Evolutionary conservation across 2,888 invertebrate genomes (phyloP).

Genomic region (Drosophila macrospina): DNA sequence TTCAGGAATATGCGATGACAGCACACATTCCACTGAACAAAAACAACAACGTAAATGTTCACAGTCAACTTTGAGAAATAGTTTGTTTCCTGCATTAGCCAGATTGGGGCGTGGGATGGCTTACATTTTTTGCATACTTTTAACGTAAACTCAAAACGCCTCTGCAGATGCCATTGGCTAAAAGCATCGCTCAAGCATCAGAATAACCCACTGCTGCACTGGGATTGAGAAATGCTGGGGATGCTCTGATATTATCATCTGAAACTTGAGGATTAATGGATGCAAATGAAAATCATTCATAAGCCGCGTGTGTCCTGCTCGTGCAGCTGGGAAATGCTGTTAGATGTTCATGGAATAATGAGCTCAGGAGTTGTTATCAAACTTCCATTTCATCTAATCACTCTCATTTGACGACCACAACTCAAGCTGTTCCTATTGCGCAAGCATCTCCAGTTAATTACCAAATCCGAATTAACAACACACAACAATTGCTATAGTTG

Average conservation of each 20-base stretch:
- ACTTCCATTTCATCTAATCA: too few species aligned
- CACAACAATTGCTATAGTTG: slow-evolving; percentile 33
- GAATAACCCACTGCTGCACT: slow-evolving; percentile 1
- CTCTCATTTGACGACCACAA: too few species aligned
- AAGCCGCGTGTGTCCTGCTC: not conserved
- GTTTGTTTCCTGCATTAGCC: not conserved
- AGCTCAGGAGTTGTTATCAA: not conserved
- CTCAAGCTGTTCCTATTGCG: slow-evolving; percentile 23
- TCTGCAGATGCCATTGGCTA: slow-evolving; percentile 2
- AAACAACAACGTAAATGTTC: slow-evolving; percentile 30
- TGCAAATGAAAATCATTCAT: not conserved
- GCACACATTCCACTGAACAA: slow-evolving; percentile 11
- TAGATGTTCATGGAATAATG: too few species aligned
- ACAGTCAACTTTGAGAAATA: slow-evolving; percentile 14
- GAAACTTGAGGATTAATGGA: slow-evolving; percentile 1
- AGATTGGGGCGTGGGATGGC: slow-evolving; percentile 14
- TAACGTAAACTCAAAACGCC: slow-evolving; percentile 5
- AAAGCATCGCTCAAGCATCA: slow-evolving; percentile 6
- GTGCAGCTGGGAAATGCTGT: too few species aligned
- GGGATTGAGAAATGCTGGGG: not conserved
- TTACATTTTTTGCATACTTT: slow-evolving; percentile 27
- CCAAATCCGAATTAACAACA: slow-evolving; percentile 10
- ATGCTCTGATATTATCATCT: not conserved
- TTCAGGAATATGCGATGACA: not conserved
- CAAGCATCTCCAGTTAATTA: slow-evolving; percentile 46